phyloP scores from a whole-genome alignment of 2,797 vertebrate species.

The Sebastes nivosus region DNA sequence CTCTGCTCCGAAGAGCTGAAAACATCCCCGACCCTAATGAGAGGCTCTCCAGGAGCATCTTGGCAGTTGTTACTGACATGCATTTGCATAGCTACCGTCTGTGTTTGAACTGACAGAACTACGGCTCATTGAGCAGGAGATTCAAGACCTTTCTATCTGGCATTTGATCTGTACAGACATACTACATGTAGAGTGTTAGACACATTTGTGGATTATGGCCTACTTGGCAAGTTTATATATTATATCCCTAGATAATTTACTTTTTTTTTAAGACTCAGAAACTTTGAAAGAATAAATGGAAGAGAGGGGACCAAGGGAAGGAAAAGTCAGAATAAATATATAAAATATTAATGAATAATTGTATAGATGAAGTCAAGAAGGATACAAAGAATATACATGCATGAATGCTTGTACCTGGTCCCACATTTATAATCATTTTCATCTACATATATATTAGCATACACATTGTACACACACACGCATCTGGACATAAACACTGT shows the following conservation, averaged over 20 bases:
- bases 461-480: not conserved
- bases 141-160: constrained; percentile 1
- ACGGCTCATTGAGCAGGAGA: constrained; percentile 24
- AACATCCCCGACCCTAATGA: constrained; percentile 30
- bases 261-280: not conserved
- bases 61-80: constrained; percentile 7
- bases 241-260: not conserved
- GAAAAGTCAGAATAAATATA: not conserved
- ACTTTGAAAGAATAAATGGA: not conserved
- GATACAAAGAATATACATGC: not conserved
- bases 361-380: not conserved
- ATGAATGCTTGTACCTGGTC: not conserved
- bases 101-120: not conserved
- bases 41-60: constrained; percentile 36
- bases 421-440: not conserved
- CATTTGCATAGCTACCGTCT: constrained; percentile 25
- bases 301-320: not conserved
- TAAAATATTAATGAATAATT: not conserved
- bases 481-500: not conserved
- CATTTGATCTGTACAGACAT: constrained; percentile 5
- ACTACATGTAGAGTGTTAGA: not conserved
- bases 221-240: not conserved
- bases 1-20: constrained; percentile 32
- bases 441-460: no score
- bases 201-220: not conserved